Evolutionary conservation across 1,140 invertebrate genomes (phyloP), one percentile per base, ranked within the genome.

Genomic region (Drosophila pallidifrons): DNA sequence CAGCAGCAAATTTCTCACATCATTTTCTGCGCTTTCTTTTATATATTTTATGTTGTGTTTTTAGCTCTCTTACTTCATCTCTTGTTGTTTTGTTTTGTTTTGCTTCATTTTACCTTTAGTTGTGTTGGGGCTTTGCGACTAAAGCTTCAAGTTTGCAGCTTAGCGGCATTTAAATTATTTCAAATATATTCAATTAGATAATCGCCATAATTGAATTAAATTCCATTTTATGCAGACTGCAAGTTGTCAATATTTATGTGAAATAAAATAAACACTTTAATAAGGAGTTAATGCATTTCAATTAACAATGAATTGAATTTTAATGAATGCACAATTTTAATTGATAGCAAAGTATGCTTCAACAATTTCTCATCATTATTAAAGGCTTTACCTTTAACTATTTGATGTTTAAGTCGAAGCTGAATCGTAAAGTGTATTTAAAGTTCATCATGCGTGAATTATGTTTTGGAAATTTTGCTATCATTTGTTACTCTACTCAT

Each of bases 1-100:
- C 20, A 25, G 65, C 63, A 63, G 71, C 58, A 65, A 83, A 76
- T 80, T 80, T 63, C 55, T 82, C 80, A 82, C 76, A 82, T 82
- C 70, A 82, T 79, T 25, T 25, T 82, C 51, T 68, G 47, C 77
- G 57, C 66, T 75, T 73, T 75, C 67, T 66, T 66, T 67, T 54
- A 65, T 77, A 38, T 75, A 41, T 75, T 30, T 32, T 66, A 45
- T 45, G 38, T 45, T 55, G 16, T 55, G 58, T 58, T 71, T 55
- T 45, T 15, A 25, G 20, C 20, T 25, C 52, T 51, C 15, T 20
- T 45, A 66, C 52, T 63, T 67, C 15, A 35, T 43, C 28, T 45
- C 13, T 51, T 47, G 32, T 55, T 55, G 35, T 8, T 38, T 55
- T 55, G 35, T 8, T 15, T 30, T 13, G 8, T 25, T 6, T 45